These are phyloP conservation scores for Leptopterna dolabrata DNA, from an alignment of 2,888 invertebrate genomes.

Conservation along the genomic window DNA sequence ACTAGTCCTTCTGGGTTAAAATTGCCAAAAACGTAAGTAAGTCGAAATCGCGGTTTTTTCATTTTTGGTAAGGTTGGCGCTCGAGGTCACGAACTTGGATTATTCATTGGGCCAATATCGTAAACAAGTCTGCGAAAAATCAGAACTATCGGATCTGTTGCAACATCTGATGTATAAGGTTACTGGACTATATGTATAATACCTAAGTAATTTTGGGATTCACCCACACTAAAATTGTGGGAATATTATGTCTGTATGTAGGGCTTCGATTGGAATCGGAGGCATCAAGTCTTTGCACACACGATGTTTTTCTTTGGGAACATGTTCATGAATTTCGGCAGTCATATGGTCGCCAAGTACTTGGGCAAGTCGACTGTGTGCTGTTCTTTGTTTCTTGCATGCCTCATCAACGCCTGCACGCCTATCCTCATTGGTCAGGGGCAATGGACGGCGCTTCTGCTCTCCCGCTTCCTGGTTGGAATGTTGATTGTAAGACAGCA, in stretches of 20 bases:
- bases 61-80: no score
- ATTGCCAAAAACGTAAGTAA: no score
- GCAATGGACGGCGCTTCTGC: neutral
- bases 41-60: no score
- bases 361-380: neutral
- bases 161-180: no score
- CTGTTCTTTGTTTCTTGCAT: neutral
- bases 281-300: neutral
- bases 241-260: neutral
- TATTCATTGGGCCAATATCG: no score
- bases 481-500: neutral
- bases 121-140: no score
- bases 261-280: neutral
- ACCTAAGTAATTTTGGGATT: no score
- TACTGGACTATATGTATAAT: no score
- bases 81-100: no score
- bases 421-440: neutral
- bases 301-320: conserved; percentile 8
- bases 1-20: no score
- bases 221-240: no score
- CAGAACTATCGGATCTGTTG: no score
- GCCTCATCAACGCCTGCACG: neutral
- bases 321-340: neutral
- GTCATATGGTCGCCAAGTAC: neutral
- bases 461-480: neutral